Evolutionary conservation across 2,888 invertebrate genomes (phyloP), one percentile per base, ranked within the genome.

Genomic region (Heliconius hortense): DNA sequence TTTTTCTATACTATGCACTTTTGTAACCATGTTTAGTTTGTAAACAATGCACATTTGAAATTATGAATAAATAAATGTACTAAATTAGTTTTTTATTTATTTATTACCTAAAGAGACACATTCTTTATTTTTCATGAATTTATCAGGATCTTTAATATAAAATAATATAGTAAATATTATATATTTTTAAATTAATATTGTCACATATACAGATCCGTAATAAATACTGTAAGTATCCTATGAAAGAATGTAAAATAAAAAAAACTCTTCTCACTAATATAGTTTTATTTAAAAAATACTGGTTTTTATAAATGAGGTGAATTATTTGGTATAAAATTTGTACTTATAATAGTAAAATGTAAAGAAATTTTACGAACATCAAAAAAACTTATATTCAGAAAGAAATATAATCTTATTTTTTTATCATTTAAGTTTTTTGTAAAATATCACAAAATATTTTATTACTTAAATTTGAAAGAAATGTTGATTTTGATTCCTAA

Each of bases 281-380:
- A 72, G 63, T 79, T 79, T 79, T 77, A 75, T 77, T 79, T 76
- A 53, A 59, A 43, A 75, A 78, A 79, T 78, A 79, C 79, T 78
- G 76, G 74, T 62, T 59, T 72, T 76, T 75, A 76, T 74, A 76
- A 70, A 69, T 59, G 77, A 72, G 77, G 72, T 75, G 28, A 70
- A 69, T 64, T 70, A 70, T 74, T 73, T 62, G 5, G 31, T 62
- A 62, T 74, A 39, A 35, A 62, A 53, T 68, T 69, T 69, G 28
- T 56, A 69, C 28, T 53, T 56, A n/a, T 26, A 24, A 60, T 24
- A 60, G 13, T 13, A 26, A 13, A 11, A 59, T 4, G 10, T 59
- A 24, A 24, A 53, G 21, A 53, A 53, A 21, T 18, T 21, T 53
- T 21, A 53, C 18, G 53, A 21, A 43, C 43, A 53, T 8, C 18